Conservation (phyloP, 2,888 invertebrate genomes). For the Drosophila yooni region DNA sequence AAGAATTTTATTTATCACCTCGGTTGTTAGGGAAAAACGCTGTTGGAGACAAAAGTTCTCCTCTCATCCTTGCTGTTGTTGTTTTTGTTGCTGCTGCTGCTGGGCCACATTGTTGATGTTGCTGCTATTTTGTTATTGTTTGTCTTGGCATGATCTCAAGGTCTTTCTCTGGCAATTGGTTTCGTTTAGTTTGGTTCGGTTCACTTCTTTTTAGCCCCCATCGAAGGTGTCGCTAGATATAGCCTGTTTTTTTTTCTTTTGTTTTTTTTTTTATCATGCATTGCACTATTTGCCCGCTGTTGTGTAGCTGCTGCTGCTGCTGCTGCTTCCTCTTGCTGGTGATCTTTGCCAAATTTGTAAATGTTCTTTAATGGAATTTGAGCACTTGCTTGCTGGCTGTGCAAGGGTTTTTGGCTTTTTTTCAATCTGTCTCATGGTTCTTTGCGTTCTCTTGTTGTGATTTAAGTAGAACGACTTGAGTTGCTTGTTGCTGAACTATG, state of each 20-base stretch:
- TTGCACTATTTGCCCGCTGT: slow-evolving; percentile 47
- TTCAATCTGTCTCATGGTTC: slow-evolving; percentile 5
- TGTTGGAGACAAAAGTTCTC: slow-evolving; percentile 81
- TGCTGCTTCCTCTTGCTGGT: slow-evolving; percentile 24
- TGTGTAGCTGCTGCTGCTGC: slow-evolving; percentile 6
- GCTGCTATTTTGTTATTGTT: slow-evolving; percentile 62
- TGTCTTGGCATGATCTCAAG: slow-evolving; percentile 69
- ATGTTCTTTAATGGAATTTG: slow-evolving; percentile 79
- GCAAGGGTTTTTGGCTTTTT: slow-evolving; percentile 35
- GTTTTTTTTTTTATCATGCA: slow-evolving; percentile 29
- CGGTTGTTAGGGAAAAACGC: slow-evolving; percentile 80
- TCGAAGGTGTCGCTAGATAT: slow-evolving; percentile 55
- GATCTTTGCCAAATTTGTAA: slow-evolving; percentile 81
- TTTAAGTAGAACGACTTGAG: slow-evolving; percentile 49
- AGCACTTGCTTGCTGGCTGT: slow-evolving; percentile 61
- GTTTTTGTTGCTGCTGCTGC: slow-evolving; percentile 14
- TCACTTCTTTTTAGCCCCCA: slow-evolving; percentile 35
- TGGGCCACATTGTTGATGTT: slow-evolving; percentile 22
- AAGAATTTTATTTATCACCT: slow-evolving; percentile 84
- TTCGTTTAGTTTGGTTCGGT: slow-evolving; percentile 25
- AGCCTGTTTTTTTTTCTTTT: slow-evolving; percentile 12
- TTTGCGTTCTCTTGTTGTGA: slow-evolving; percentile 39
- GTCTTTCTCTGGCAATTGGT: slow-evolving; percentile 65
- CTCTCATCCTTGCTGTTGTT: slow-evolving; percentile 43
- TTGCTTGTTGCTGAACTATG: slow-evolving; percentile 34